A percentile compares a stretch with the other conserved stretches of the same genome.
Evolutionary conservation across 1,140 invertebrate species (phyloP).

Genomic region (Galleria mellonella): DNA sequence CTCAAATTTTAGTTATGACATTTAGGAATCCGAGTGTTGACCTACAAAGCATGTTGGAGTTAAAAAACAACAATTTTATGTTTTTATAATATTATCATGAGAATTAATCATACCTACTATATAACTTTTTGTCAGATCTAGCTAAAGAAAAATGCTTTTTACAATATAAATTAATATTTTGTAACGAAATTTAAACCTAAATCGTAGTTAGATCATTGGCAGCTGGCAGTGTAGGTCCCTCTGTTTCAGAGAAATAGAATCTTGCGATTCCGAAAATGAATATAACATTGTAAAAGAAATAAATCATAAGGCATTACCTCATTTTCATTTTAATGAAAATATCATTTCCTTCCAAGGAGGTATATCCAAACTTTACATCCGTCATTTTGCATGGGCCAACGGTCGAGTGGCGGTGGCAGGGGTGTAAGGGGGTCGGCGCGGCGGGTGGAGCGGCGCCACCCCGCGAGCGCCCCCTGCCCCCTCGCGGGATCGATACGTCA

Average conservation of each 20-base stretch:
- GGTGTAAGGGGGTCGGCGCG: constrained; percentile 43
- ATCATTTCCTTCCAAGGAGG: constrained; percentile 71
- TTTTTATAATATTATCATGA: neutral
- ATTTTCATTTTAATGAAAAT: constrained; percentile 74
- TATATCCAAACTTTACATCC: constrained; percentile 74
- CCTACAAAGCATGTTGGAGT: too few relatives aligned
- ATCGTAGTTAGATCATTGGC: too few relatives aligned
- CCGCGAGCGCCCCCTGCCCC: constrained; percentile 49
- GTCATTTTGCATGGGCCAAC: constrained; percentile 73
- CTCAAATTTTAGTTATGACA: too few relatives aligned
- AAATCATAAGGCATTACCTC: constrained; percentile 60
- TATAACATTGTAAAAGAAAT: constrained; percentile 29
- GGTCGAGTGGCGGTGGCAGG: constrained; percentile 62
- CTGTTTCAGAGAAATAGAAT: neutral
- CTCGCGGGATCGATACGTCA: constrained; percentile 72
- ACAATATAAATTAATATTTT: neutral
- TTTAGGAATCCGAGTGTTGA: too few relatives aligned
- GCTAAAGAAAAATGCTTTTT: too few relatives aligned
- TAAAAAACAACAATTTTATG: too few relatives aligned
- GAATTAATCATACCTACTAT: neutral
- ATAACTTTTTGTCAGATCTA: too few relatives aligned
- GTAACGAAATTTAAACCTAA: neutral
- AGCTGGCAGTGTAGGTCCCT: too few relatives aligned
- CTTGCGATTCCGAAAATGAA: constrained; percentile 3
- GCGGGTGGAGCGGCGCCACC: constrained; percentile 66